These are phyloP conservation scores for Caenorhabditis tropicalis DNA, from an alignment of 1,140 invertebrate species.

Conservation along the genomic window DNA sequence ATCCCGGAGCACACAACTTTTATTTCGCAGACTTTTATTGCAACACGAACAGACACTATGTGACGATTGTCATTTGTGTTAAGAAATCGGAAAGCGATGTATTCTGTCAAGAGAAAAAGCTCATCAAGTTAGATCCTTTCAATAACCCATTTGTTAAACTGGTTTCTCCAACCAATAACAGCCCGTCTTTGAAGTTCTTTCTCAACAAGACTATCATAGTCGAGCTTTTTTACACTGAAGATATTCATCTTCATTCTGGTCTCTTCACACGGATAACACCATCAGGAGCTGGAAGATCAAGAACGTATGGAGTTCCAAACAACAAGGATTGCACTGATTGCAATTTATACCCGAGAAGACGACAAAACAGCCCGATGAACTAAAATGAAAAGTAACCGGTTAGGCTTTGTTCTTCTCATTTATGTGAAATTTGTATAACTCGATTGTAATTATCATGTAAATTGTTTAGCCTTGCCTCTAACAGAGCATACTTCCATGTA, in stretches of 20 bases:
- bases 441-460: no score
- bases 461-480: no score
- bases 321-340: conserved; percentile 58
- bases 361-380: no score
- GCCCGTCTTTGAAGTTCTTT: conserved; percentile 49
- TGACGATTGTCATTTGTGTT: conserved; percentile 51
- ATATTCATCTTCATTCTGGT: conserved; percentile 57
- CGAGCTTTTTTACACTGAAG: conserved; percentile 68
- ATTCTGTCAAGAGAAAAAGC: conserved; percentile 56
- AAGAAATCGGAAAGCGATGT: conserved; percentile 51
- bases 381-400: no score
- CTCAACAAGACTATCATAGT: conserved; percentile 62
- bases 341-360: conserved; percentile 55
- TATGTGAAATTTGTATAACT: background rate
- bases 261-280: conserved; percentile 50
- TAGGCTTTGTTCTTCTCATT: no score
- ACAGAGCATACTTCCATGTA: no score
- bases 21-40: conserved; percentile 61
- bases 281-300: conserved; percentile 57
- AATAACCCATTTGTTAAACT: conserved; percentile 59
- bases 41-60: conserved; percentile 54
- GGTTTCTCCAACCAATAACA: no score
- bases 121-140: conserved; percentile 53
- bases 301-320: conserved; percentile 54
- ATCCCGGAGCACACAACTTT: conserved; percentile 47